These are phyloP conservation scores for Sorex araneus DNA, from an alignment of 2,113 vertebrate species.

Conservation along the genomic window DNA sequence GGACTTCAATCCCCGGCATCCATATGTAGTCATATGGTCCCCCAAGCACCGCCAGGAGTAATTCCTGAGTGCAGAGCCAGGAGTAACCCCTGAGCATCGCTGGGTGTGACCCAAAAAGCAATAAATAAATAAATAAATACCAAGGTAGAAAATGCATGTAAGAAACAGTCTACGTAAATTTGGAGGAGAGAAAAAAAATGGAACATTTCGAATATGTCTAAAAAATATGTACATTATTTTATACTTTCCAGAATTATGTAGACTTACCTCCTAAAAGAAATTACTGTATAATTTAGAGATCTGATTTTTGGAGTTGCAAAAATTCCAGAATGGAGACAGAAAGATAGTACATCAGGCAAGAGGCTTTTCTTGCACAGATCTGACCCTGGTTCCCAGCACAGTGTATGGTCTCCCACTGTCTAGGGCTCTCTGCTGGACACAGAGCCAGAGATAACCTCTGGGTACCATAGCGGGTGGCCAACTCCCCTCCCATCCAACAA, in stretches of 20 bases:
- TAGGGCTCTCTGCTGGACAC: background rate
- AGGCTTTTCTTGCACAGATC: too few species aligned
- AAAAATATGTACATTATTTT: slow-evolving; percentile 19
- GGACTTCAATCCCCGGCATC: too few species aligned
- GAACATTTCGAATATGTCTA: background rate
- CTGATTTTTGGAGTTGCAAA: slow-evolving; percentile 20
- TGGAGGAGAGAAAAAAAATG: slow-evolving; percentile 11
- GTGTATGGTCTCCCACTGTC: background rate
- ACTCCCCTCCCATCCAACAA: too few species aligned
- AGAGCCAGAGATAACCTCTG: too few species aligned
- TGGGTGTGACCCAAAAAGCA: too few species aligned
- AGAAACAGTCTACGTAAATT: background rate
- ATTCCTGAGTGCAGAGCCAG: too few species aligned
- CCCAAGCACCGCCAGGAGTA: too few species aligned
- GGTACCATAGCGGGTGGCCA: too few species aligned
- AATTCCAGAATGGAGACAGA: slow-evolving; percentile 17
- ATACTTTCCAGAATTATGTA: slow-evolving; percentile 56
- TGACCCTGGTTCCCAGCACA: too few species aligned
- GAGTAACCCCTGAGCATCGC: too few species aligned
- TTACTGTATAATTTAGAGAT: slow-evolving; percentile 48
- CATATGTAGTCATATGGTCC: too few species aligned
- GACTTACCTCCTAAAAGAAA: slow-evolving; percentile 22
- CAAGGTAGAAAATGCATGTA: background rate
- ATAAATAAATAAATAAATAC: background rate
- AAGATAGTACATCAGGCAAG: too few species aligned